Evolutionary conservation across 2,113 vertebrate species (phyloP), one percentile per base, ranked within the genome.

Genomic region (Myotis lucifugus): DNA sequence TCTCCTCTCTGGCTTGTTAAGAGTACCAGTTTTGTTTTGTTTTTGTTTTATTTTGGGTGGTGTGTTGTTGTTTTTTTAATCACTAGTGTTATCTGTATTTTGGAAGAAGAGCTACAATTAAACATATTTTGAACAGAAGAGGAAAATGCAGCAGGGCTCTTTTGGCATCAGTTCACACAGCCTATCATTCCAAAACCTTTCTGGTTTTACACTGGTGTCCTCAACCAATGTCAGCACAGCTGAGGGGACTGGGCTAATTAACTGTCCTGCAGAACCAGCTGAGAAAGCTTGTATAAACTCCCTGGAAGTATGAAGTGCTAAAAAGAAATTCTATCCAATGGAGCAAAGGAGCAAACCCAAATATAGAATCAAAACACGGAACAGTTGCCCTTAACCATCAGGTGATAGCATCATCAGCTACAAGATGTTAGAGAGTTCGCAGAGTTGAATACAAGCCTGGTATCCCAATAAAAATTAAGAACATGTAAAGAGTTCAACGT

Each of bases 181-280:
- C 91, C 85, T 69, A 78, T 93, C 96, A 92, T 93, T 97, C 91
- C 93, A 97, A 96, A 95, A 88, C 91, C 85, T 92, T 92, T 92
- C 96, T 94, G 91, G 86, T 86, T 95, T 95, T 86, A 73, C 70
- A 52, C 64, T 72, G 85, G 79, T 95, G 50, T 95, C 91, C 72
- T 83, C 93, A 69, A 92, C 95, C 88, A 86, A 32, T 91, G 88
- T 95, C 93, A 76, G 96, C 96, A 84, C 78, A 89, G 95, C 88
- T 95, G 96, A 97, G 64, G 93, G 94, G 88, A 93, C 95, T 86
- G 93, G 85, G 88, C 96, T 95, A 95, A 97, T 97, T 97, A 97
- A 95, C 92, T 40, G 73, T 83, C 90, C 85, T 85, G 77, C 78
- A 1, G 1, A 95, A 95, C 88, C 94, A 97, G 85, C 96, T 95